phyloP scores from a whole-genome alignment of 2,888 invertebrate species.

The Archips xylosteana region DNA sequence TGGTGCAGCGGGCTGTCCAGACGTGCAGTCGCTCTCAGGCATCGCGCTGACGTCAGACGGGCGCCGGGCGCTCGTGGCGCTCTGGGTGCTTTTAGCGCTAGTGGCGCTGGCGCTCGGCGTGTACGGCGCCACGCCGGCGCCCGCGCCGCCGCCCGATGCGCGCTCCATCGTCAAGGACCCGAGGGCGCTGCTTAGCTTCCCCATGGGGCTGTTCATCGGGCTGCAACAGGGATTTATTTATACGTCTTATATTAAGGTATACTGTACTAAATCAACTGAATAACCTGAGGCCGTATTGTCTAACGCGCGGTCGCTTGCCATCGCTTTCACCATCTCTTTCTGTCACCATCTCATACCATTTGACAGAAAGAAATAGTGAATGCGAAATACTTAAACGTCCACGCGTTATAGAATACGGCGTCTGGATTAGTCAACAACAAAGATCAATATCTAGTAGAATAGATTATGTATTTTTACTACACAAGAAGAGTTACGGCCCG shows the following conservation, averaged over 20 bases:
- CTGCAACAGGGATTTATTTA: conserved; percentile 94
- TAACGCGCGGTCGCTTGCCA: no score
- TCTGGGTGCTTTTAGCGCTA: conserved; percentile 70
- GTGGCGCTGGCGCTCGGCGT: conserved; percentile 66
- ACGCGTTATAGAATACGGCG: no score
- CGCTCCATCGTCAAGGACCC: conserved; percentile 84
- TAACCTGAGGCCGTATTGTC: no score
- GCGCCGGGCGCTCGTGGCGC: conserved; percentile 64
- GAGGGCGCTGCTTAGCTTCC: conserved; percentile 89
- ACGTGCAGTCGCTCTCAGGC: conserved; percentile 65
- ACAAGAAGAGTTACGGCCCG: no score
- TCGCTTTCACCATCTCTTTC: no score
- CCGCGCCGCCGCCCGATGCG: conserved; percentile 70
- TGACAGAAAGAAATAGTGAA: no score
- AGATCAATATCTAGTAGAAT: no score
- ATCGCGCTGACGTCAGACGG: conserved; percentile 70
- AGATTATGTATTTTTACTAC: no score
- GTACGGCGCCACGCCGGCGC: conserved; percentile 68
- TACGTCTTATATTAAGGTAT: conserved; percentile 92
- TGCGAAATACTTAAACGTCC: no score
- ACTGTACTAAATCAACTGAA: no score
- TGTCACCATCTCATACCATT: no score
- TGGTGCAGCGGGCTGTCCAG: conserved; percentile 76
- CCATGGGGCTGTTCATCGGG: conserved; percentile 92
- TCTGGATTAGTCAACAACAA: no score